These are phyloP conservation scores for Scaptomyza reducta DNA, from an alignment of 2,888 invertebrate genomes.

Conservation along the genomic window DNA sequence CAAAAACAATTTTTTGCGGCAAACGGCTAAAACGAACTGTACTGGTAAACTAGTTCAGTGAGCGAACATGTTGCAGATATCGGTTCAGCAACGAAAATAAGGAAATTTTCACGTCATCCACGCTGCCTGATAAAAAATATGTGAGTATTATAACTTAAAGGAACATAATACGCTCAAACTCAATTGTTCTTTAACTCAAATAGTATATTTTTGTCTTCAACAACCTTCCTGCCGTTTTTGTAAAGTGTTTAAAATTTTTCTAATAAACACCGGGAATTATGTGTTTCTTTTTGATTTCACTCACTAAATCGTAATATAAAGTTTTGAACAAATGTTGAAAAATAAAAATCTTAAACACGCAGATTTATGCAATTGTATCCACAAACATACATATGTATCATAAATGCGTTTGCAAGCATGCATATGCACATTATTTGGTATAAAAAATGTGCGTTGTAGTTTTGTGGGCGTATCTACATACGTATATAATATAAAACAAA, in stretches of 20 bases:
- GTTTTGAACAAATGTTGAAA: conserved; percentile 1
- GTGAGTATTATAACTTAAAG: conserved; percentile 51
- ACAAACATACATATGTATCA: conserved; percentile 3
- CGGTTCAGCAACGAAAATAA: conserved; percentile 58
- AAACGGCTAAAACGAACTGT: neutral
- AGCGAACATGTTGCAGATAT: conserved; percentile 31
- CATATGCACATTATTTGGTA: conserved; percentile 8
- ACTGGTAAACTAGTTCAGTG: conserved; percentile 50
- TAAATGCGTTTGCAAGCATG: conserved; percentile 1
- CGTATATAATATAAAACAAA: neutral
- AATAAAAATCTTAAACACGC: conserved; percentile 4
- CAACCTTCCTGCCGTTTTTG: neutral
- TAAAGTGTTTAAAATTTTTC: neutral
- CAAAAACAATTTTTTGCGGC: neutral
- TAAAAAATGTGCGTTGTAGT: conserved; percentile 30
- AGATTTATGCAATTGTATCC: neutral
- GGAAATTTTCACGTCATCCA: conserved; percentile 62
- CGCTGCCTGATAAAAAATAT: conserved; percentile 52
- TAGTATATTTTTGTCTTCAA: neutral
- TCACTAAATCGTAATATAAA: neutral
- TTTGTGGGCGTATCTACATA: conserved; percentile 10
- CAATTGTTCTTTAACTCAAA: neutral
- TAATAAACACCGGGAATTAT: conserved; percentile 6
- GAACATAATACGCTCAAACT: neutral
- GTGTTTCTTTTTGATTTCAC: conserved; percentile 6